Evolutionary conservation across 2,888 invertebrate genomes (phyloP), one percentile per base, ranked within the genome.

Genomic region (Lasioglossum figueresi): DNA sequence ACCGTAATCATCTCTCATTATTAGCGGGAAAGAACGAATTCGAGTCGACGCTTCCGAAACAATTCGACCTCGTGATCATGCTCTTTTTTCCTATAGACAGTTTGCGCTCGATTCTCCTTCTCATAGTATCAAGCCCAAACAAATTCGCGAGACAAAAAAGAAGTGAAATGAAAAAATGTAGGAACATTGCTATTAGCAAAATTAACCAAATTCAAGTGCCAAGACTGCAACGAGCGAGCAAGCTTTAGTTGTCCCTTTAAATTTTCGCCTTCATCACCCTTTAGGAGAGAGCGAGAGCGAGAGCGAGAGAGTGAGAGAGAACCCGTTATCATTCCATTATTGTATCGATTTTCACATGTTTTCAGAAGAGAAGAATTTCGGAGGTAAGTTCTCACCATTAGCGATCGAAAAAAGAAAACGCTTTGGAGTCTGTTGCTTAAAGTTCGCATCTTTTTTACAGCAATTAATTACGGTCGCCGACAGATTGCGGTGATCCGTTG

Each of bases 51-150:
- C 52, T 84, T 85, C 70, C 59, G 59, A 82, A 73, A 81, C 48
- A 85, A 43, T 85, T 84, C 75, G 66, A 85, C 80, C 82, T 88
- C 82, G 86, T 88, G 85, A 86, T 88, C 74, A 31, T 63, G 31
- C 27, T 63, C 27, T 63, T 88, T 88, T 89, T 83, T 34, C 59
- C 27, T 5, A 5, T 83, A 40, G 37, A 70, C n/a, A 79, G 79
- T 88, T 83, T 88, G 86, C 88, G 91, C 89, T 90, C 88, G 89
- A 85, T 88, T 86, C 83, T 86, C 87, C 85, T 12, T 34, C 6
- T 4, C 81, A 19, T 83, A 79, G 82, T 88, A 88, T 78, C 88
- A 89, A 90, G 89, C 89, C 87, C 82, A 88, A 83, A 84, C 40
- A 34, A 31, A 31, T 14, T 59, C 59, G 27, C 0, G 27, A 14